phyloP scores from a whole-genome alignment of 2,113 vertebrate species.

The Cariama cristata region DNA sequence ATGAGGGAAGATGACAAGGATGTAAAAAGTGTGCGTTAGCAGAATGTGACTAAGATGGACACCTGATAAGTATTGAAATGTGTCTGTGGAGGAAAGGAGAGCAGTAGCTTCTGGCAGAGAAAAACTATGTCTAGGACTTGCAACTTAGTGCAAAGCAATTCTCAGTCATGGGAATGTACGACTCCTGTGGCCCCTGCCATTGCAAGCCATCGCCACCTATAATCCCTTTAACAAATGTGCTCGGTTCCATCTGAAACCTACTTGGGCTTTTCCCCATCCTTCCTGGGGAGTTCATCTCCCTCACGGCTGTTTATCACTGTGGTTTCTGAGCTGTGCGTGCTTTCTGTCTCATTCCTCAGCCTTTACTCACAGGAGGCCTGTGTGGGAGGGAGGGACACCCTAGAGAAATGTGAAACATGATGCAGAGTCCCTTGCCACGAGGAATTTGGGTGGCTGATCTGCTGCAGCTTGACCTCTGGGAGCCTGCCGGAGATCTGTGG shows the following conservation, averaged over 20 bases:
- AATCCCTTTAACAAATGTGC: not conserved
- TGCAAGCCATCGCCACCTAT: not conserved
- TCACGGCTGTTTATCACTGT: not conserved
- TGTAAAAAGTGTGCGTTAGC: not conserved
- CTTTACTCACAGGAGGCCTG: slow-evolving; percentile 14
- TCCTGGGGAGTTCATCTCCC: not conserved
- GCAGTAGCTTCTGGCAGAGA: not conserved
- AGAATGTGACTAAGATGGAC: not conserved
- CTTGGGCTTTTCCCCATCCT: not conserved
- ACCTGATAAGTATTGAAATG: not conserved
- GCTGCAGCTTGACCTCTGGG: not conserved
- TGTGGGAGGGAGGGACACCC: slow-evolving; percentile 41
- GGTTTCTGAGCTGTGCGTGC: not conserved
- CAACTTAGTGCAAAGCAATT: not conserved
- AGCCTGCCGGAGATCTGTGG: not conserved
- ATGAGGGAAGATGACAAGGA: not conserved
- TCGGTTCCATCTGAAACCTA: not conserved
- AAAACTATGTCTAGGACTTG: not conserved
- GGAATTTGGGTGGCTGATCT: not conserved
- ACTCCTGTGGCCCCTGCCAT: not conserved
- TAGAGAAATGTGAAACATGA: slow-evolving; percentile 9
- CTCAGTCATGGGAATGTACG: accelerated
- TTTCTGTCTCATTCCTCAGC: not conserved
- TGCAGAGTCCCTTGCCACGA: not conserved
- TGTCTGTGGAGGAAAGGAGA: not conserved